Base-by-base conservation (phyloP, 1,140 invertebrate species). In the Goniozus legneri region DNA sequence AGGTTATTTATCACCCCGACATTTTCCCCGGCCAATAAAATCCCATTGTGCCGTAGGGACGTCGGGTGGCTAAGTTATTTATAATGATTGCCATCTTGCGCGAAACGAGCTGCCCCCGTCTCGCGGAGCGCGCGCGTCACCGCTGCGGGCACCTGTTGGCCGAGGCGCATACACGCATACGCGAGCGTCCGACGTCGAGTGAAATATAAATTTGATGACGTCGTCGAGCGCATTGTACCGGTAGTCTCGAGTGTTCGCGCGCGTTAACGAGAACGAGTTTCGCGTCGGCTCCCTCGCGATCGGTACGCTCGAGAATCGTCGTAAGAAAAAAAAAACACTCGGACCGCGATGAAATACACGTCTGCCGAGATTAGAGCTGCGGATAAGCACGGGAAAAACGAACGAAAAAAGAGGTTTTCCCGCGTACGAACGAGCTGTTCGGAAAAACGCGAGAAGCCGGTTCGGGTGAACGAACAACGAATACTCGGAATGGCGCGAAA, bases 191-290 rank as follows among this genome's bases (percentile, higher is more conserved):
- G 46, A 13, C 22, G n/a, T 40, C 33, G 44, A 55, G 53, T 56
- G 47, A 62, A 65, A 68, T 64, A 68, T 60, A 62, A 64, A 67
- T 69, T 66, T 65, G 58, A 68, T 60, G 60, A 61, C 56, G 57
- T 58, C 52, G 44, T 41, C 36, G 46, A 41, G 44, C 27, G 21
- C n/a, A n/a, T n/a, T n/a, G n/a, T n/a, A n/a, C n/a, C n/a, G n/a
- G n/a, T n/a, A n/a, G n/a, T n/a, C n/a, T n/a, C n/a, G n/a, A n/a
- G n/a, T n/a, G n/a, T n/a, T n/a, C n/a, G n/a, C n/a, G n/a, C n/a
- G n/a, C n/a, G n/a, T n/a, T n/a, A n/a, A n/a, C n/a, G n/a, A n/a
- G n/a, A n/a, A n/a, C n/a, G n/a, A n/a, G n/a, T n/a, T n/a, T n/a
- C 22, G 36, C 18, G 27, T 32, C 16, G 36, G 18, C 30, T 35